phyloP scores from a whole-genome alignment of 2,113 vertebrate species.

The Pithys albifrons region DNA sequence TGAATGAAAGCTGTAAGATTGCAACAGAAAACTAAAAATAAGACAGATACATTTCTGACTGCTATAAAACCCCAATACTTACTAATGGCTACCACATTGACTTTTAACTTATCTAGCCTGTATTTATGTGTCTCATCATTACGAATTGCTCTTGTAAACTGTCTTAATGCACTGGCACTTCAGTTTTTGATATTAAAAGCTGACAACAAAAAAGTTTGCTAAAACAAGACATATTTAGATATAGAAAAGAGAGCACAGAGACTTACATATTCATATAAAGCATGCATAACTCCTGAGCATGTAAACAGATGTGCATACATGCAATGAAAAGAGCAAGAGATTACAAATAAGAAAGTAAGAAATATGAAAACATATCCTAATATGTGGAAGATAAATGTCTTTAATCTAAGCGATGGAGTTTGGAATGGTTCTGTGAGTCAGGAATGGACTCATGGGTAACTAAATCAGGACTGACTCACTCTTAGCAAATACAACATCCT shows the following conservation, averaged over 20 bases:
- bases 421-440: background rate
- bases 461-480: background rate
- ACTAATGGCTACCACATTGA: background rate
- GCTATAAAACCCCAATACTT: background rate
- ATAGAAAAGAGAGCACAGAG: background rate
- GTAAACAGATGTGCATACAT: accelerated
- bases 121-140: background rate
- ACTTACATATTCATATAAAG: background rate
- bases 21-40: background rate
- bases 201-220: background rate
- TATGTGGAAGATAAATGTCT: background rate
- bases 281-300: background rate
- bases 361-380: background rate
- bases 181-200: background rate
- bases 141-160: background rate
- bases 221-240: background rate
- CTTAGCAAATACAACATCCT: background rate
- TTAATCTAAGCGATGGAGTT: background rate
- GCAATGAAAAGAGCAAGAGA: background rate
- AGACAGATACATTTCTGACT: background rate
- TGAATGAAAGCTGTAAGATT: background rate
- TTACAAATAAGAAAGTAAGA: background rate
- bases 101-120: background rate
- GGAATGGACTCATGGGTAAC: background rate
- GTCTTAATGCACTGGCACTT: background rate